A percentile compares a stretch with the other conserved stretches of the same genome.
phyloP scores from a whole-genome alignment of 2,113 vertebrate genomes.

The Neodon shergylaensis region DNA sequence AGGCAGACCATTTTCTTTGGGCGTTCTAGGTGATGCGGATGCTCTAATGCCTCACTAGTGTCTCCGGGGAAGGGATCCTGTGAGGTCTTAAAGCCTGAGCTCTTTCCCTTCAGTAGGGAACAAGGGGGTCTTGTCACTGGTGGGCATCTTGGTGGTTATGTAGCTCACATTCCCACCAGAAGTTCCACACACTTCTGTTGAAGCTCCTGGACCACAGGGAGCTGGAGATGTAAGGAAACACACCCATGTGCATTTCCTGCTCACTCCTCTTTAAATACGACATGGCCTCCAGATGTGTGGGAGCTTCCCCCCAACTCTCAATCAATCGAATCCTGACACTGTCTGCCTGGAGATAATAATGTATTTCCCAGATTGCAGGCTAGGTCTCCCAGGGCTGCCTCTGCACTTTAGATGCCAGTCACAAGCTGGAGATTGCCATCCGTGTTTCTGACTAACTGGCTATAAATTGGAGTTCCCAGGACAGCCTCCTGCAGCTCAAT shows the following conservation, averaged over 20 bases:
- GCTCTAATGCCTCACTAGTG: neutral
- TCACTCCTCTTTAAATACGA: neutral
- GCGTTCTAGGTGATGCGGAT: neutral
- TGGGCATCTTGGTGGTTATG: neutral
- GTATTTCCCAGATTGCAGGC: neutral
- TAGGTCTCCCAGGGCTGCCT: neutral
- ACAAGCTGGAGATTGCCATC: neutral
- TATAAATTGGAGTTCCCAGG: neutral
- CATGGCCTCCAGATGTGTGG: neutral
- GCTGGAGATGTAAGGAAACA: neutral
- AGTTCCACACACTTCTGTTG: no score
- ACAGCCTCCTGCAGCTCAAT: neutral
- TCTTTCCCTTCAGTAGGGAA: neutral
- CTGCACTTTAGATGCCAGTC: neutral
- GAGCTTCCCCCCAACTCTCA: neutral
- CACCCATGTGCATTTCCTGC: neutral
- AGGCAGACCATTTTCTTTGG: neutral
- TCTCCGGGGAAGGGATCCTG: neutral
- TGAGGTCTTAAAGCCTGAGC: neutral
- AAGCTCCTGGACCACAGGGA: neutral
- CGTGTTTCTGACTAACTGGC: neutral
- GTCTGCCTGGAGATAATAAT: neutral
- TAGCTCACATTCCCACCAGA: neutral
- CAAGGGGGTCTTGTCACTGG: neutral
- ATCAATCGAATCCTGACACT: neutral